Evolutionary conservation across 2,113 vertebrate genomes (phyloP).

Genomic region (Catagonus wagneri): DNA sequence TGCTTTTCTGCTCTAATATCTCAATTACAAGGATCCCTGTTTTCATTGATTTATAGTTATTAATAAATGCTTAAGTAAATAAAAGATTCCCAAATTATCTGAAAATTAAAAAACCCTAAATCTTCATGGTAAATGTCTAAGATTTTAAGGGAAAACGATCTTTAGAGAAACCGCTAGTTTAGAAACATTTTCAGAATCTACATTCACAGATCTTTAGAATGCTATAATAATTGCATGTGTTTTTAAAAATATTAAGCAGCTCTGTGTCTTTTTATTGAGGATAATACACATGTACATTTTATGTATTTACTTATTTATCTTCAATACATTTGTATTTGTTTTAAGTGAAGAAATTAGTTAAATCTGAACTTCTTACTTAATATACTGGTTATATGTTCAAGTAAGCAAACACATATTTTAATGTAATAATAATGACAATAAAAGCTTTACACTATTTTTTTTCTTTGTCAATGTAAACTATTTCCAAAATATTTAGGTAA

Average conservation of each 20-base stretch:
- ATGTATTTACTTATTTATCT: not conserved
- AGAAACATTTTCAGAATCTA: constrained; percentile 4
- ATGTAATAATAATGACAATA: not conserved
- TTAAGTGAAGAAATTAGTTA: not conserved
- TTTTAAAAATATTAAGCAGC: not conserved
- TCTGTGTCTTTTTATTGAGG: not conserved
- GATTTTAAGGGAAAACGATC: not conserved
- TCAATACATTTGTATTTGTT: not conserved
- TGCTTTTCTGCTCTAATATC: not conserved
- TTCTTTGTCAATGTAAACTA: not conserved
- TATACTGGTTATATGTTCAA: not conserved
- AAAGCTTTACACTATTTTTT: not conserved
- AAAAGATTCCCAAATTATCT: not conserved
- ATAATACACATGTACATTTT: not conserved
- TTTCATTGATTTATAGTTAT: not conserved
- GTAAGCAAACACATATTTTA: not conserved
- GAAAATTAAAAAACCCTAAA: not conserved
- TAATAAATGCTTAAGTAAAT: not conserved
- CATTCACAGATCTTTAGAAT: not conserved
- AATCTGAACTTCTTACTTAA: not conserved
- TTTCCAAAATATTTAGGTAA: not conserved
- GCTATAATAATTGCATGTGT: not conserved
- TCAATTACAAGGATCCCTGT: not conserved
- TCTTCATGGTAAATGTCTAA: not conserved
- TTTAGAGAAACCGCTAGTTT: not conserved